A percentile compares a stretch with the other conserved stretches of the same genome.
phyloP scores from a whole-genome alignment of 2,888 invertebrate genomes.

The Coelopa pilipes region DNA sequence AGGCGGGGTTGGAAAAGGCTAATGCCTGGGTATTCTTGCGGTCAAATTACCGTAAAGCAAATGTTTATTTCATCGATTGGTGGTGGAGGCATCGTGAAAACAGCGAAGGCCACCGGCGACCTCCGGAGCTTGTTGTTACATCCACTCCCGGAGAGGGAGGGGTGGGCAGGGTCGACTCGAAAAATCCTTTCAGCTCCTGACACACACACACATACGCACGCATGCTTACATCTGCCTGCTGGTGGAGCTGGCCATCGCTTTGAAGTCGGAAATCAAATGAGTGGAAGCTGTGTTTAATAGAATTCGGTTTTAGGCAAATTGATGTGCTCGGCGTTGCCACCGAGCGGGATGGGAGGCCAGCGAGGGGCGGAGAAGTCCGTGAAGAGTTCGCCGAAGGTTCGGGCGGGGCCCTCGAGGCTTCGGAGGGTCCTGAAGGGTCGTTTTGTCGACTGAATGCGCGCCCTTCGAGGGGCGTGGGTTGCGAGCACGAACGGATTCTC shows the following conservation, averaged over 20 bases:
- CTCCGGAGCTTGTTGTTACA: too few relatives aligned
- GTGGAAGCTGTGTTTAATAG: constrained; percentile 23
- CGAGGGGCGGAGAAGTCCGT: not conserved
- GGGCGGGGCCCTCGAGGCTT: not conserved
- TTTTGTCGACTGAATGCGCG: not conserved
- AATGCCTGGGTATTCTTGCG: constrained; percentile 2
- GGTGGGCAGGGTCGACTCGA: not conserved
- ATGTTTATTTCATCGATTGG: constrained; percentile 10
- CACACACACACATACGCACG: too few relatives aligned
- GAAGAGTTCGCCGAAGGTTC: not conserved
- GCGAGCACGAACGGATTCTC: too few relatives aligned
- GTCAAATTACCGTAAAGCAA: constrained; percentile 14
- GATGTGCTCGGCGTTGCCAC: not conserved
- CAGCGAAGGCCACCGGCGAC: too few relatives aligned
- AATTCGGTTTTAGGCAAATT: constrained; percentile 24
- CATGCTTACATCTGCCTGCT: not conserved
- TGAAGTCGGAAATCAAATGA: constrained; percentile 27
- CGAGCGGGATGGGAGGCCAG: too few relatives aligned
- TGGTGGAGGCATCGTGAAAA: not conserved
- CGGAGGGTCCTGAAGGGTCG: not conserved
- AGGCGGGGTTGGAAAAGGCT: too few relatives aligned
- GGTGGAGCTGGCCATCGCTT: constrained; percentile 7
- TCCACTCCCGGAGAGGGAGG: not conserved
- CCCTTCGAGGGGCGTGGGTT: not conserved
- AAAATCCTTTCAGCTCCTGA: not conserved